Base-by-base conservation (phyloP, 2,888 invertebrate genomes). In the Gonocerus acuteangulatus region DNA sequence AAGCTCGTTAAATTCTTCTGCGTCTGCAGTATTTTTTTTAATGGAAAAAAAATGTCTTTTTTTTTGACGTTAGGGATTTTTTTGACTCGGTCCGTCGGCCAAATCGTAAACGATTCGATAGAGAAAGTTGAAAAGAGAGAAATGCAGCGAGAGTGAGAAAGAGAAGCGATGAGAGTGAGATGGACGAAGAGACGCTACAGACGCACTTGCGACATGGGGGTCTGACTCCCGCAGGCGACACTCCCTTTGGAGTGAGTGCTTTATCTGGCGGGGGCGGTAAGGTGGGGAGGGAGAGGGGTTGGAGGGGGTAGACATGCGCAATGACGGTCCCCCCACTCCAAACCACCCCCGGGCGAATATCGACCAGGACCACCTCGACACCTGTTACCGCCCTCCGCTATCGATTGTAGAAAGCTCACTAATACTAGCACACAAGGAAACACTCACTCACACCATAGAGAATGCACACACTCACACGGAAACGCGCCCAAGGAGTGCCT, bases 351-450 rank as follows among this genome's bases (percentile, higher is more conserved):
- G 36, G 48, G 42, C 27, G 34, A 19, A n/a, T 62, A 64, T 66
- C 66, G 66, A 64, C 49, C 64, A 45, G 64, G 59, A 18, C 60
- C 61, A 57, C 48, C 57, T 49, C 65, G 63, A 65, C 66, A 66
- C 66, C 66, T 66, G 66, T 66, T 66, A 66, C 66, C 65, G 63
- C 52, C 52, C 49, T 49, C 51, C 59, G 39, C 39, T 39, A 39
- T 39, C 39, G 39, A 39, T 39, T 39, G 9, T n/a, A 2, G 4
- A 2, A n/a, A 9, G 4, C 4, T n/a, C n/a, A n/a, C n/a, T n/a
- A 32, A 19, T 32, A 1, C 42, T 21, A 34, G 15, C 23, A 13
- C 49, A 15, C 56, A 22, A 45, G 34, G 23, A 16, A 42, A 45
- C 34, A 19, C 18, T 16, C 7, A 44, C 45, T 22, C 56, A 19